phyloP scores from a whole-genome alignment of 2,888 invertebrate species.

The Protodeltote pygarga region DNA sequence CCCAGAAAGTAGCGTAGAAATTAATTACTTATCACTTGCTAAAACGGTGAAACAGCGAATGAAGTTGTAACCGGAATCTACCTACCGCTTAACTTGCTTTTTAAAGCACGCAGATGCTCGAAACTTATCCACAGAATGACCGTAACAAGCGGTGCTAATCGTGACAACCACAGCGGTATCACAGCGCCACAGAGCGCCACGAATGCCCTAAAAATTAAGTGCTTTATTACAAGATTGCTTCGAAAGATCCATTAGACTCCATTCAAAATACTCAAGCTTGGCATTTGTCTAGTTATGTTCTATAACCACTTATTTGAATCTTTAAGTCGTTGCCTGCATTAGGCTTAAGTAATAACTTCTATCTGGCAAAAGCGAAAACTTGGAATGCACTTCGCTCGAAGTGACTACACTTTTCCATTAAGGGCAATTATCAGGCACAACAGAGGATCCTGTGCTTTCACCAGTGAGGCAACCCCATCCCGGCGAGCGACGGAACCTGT shows the following conservation, averaged over 20 bases:
- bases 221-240: constrained; percentile 15
- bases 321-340: constrained; percentile 69
- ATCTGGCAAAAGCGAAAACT: constrained; percentile 81
- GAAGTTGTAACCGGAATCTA: too few relatives aligned
- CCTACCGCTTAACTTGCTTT: too few relatives aligned
- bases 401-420: constrained; percentile 87
- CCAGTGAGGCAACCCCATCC: constrained; percentile 65
- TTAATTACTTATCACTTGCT: too few relatives aligned
- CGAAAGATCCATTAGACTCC: constrained; percentile 37
- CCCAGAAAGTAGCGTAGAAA: too few relatives aligned
- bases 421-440: constrained; percentile 85
- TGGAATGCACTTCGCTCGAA: constrained; percentile 82
- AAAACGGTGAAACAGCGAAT: too few relatives aligned
- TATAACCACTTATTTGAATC: constrained; percentile 60
- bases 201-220: too few relatives aligned
- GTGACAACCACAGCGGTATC: too few relatives aligned
- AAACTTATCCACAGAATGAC: too few relatives aligned
- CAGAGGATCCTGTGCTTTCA: constrained; percentile 78
- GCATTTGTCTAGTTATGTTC: constrained; percentile 37
- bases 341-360: constrained; percentile 80
- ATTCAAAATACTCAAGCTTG: constrained; percentile 25
- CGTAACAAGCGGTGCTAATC: too few relatives aligned
- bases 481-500: constrained; percentile 79
- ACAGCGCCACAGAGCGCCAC: too few relatives aligned
- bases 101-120: too few relatives aligned